Percentiles rank a stretch among this genome's conserved stretches.
phyloP scores from a whole-genome alignment of 2,888 invertebrate species.

The Minunthozetes semirufus region DNA sequence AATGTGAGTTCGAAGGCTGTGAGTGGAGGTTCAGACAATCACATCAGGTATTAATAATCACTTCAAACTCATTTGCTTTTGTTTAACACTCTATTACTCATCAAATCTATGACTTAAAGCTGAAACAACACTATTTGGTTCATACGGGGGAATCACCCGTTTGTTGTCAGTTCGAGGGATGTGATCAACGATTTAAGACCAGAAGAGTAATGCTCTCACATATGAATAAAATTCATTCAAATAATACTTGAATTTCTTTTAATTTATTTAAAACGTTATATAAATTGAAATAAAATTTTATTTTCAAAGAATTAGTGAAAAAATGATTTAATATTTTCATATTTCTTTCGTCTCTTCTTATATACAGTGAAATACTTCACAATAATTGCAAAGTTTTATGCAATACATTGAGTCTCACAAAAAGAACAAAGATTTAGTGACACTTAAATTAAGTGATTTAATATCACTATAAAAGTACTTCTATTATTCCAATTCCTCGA shows the following conservation, averaged over 20 bases:
- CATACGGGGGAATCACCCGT: constrained; percentile 7
- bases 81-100: too few species aligned
- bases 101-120: background rate
- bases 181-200: background rate
- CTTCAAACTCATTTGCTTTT: background rate
- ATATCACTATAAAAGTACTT: too few species aligned
- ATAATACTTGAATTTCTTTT: background rate
- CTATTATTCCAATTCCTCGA: too few species aligned
- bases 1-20: background rate
- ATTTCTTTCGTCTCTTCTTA: too few species aligned
- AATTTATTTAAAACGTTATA: background rate
- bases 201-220: constrained; percentile 1
- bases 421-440: too few species aligned
- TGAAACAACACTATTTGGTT: background rate
- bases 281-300: too few species aligned
- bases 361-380: too few species aligned
- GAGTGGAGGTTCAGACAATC: background rate
- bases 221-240: background rate
- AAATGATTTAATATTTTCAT: too few species aligned
- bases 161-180: background rate
- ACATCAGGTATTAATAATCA: constrained; percentile 1
- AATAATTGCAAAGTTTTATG: too few species aligned
- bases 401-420: too few species aligned
- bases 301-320: too few species aligned
- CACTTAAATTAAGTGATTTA: too few species aligned